Evolutionary conservation across 1,140 invertebrate genomes (phyloP).

Genomic region (Notospermus geniculatus): DNA sequence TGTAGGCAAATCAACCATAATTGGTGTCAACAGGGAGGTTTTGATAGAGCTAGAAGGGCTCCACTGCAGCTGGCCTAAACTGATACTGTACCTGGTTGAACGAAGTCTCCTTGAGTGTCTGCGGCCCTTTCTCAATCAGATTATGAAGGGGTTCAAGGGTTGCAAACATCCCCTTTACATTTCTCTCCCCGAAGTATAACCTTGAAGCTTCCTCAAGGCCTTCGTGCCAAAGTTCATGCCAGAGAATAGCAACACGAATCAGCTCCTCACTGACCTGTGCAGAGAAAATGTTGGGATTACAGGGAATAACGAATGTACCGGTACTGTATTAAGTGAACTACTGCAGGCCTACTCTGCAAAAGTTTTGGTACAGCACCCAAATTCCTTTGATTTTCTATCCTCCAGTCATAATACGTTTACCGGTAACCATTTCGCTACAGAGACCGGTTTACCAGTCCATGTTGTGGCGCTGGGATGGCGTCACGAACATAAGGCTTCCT

Average conservation of each 20-base stretch:
- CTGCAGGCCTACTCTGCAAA: too few species aligned
- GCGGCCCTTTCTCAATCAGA: conserved; percentile 88
- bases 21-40: not conserved
- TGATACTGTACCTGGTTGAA: conserved; percentile 75
- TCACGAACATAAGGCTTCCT: too few species aligned
- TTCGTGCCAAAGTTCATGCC: conserved; percentile 99
- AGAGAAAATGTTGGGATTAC: not conserved
- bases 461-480: too few species aligned
- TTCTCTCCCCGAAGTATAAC: conserved; percentile 91
- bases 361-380: too few species aligned
- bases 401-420: too few species aligned
- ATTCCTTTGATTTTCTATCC: too few species aligned
- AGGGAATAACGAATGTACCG: not conserved
- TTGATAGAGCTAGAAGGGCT: not conserved
- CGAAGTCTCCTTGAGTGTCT: conserved; percentile 94
- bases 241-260: conserved; percentile 96
- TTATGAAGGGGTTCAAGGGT: conserved; percentile 91
- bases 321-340: not conserved
- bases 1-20: too few species aligned
- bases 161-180: conserved; percentile 89
- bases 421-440: too few species aligned
- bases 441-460: too few species aligned
- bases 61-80: not conserved
- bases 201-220: conserved; percentile 95
- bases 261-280: conserved; percentile 87